Evolutionary conservation across 1,140 invertebrate species (phyloP), one percentile per base, ranked within the genome.

Genomic region (Trichoplusia ni): DNA sequence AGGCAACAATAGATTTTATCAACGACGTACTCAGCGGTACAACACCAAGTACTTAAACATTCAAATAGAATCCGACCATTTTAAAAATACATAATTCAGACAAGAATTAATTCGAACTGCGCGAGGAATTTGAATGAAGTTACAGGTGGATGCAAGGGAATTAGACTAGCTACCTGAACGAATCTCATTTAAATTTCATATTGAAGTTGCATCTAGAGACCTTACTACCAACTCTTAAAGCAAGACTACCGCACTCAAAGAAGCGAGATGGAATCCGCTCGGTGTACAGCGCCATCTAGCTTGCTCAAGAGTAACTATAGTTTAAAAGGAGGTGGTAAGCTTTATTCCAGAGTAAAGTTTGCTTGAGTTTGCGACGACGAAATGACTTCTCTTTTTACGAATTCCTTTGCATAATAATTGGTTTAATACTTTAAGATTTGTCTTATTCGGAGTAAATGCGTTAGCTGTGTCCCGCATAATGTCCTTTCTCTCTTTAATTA

Each of bases 151-250:
- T 65, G 61, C 64, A 63, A 59, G 56, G 23, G 56, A 60, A 60
- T 60, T 60, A 60, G 42, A 37, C 25, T 59, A 59, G 23, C 40
- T 70, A 67, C 60, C 71, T 73, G 67, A 67, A 64, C 61, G 29
- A 56, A 49, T 37, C 67, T 73, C 64, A 73, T 73, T 70, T 73
- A 70, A 73, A 73, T 73, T 73, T 73, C 68, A 73, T 65, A 73
- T 70, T 62, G 51, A 49, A 67, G 61, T 67, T 70, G 71, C 71
- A 73, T 73, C 61, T n/a, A n/a, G n/a, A n/a, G n/a, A n/a, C n/a
- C n/a, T n/a, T n/a, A n/a, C n/a, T n/a, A n/a, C n/a, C n/a, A n/a
- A n/a, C n/a, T n/a, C n/a, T n/a, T n/a, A n/a, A n/a, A n/a, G n/a
- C n/a, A n/a, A n/a, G n/a, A n/a, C n/a, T n/a, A n/a, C n/a, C n/a